Base-by-base conservation (phyloP, 2,888 invertebrate species). In the Acleris sparsana region DNA sequence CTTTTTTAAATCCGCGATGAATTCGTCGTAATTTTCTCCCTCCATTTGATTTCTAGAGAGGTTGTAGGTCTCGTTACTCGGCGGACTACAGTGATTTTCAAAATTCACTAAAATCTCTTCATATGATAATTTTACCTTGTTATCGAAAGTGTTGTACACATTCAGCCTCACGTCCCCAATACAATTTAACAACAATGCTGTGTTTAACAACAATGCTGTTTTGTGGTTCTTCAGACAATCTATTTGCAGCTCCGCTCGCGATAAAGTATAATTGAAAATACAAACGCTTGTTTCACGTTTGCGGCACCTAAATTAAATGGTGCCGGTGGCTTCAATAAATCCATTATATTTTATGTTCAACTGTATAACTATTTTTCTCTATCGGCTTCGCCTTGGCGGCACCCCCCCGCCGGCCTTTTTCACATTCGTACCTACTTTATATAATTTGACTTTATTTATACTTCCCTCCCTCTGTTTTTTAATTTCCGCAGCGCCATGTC, bases 41-140 rank as follows among this genome's bases (percentile, higher is more conserved):
- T 5, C 20, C 2, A 11, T 58, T 49, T 53, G 53, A 2, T 46
- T 60, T 43, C 56, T 44, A 4, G 11, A 29, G 7, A 65, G 52
- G 16, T 55, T 60, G 29, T 60, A 65, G 4, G 65, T 60, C 9
- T 65, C 65, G 49, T 65, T 65, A 6, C 39, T 48, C 1, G 60
- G 65, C 13, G 65, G 60, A 29, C 55, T 60, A 17, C 65, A 65
- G 13, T 61, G 60, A 4, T 29, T 3, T 65, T 61, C 60, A 1
- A 61, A 22, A 33, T 44, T 56, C 2, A 9, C 11, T 3, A 65
- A n/a, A 5, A 63, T 29, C 5, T 57, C 58, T 18, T 52, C 48
- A 18, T 20, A 63, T 1, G 6, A 18, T 18, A 63, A 20, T 1
- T 58, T 53, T 33, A 58, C 58, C 46, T 57, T 58, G 11, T 53